A percentile compares a stretch with the other conserved stretches of the same genome.
These are phyloP conservation scores for Icerya purchasi DNA, from an alignment of 2,888 invertebrate species.

Conservation along the genomic window DNA sequence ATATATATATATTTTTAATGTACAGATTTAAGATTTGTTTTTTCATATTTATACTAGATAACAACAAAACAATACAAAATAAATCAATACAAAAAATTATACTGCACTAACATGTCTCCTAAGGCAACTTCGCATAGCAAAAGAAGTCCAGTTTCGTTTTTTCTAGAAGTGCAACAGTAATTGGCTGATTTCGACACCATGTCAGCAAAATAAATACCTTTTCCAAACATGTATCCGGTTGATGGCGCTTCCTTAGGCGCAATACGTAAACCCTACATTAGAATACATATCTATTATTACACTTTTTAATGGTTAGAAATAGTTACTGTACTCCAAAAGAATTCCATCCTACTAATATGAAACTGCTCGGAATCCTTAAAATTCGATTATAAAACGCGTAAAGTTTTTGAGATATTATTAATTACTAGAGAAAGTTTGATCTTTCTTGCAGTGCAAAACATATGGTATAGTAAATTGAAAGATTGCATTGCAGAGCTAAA, in stretches of 20 bases:
- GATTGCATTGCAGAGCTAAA: too few relatives aligned
- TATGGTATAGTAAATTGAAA: too few relatives aligned
- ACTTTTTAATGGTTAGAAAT: not conserved
- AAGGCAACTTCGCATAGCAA: conserved; percentile 88
- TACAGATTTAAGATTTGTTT: too few relatives aligned
- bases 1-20: not conserved
- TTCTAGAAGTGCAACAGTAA: conserved; percentile 60
- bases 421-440: too few relatives aligned
- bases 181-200: conserved; percentile 98
- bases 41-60: too few relatives aligned
- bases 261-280: conserved; percentile 56
- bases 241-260: conserved; percentile 96
- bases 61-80: not conserved
- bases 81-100: not conserved
- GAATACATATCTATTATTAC: conserved; percentile 7
- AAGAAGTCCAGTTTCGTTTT: conserved; percentile 56
- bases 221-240: conserved; percentile 94
- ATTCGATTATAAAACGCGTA: too few relatives aligned
- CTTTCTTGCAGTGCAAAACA: too few relatives aligned
- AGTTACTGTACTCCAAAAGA: not conserved
- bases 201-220: conserved; percentile 93
- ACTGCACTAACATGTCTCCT: conserved; percentile 55
- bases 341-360: too few relatives aligned
- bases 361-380: too few relatives aligned
- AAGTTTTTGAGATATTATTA: too few relatives aligned